Evolutionary conservation across 2,797 vertebrate genomes (phyloP), one percentile per base, ranked within the genome.

Genomic region (Cryptoblepharus egeriae): DNA sequence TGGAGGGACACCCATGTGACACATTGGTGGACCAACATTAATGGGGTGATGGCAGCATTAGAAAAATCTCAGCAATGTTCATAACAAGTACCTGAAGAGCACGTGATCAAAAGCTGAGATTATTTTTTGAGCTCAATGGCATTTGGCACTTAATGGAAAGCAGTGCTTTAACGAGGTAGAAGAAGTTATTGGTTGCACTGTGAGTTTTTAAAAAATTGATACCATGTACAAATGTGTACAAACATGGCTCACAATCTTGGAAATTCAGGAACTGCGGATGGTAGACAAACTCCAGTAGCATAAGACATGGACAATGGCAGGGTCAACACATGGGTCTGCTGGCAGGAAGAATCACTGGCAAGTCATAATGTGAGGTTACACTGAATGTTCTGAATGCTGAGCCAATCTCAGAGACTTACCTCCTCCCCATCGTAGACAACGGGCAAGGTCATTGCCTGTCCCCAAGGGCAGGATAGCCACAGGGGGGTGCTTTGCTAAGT

Each of bases 381-480:
- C 10, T 64, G 52, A 73, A 61, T 11, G 42, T 52, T 35, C 22
- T 5, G 13, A 80, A 68, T n/a, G 37, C 60, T 60, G 22, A 57
- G 0, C 5, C 0, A 60, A n/a, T 71, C 0, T 2, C 32, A 13
- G 0, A 8, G 61, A 68, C 97, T 97, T 93, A 99, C 98, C 98
- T 97, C 97, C 98, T 93, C 98, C 98, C 98, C 98, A 99, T 92
- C 97, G 97, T 84, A 99, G 96, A 90, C 98, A 99, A 77, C 98
- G 96, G 2, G 98, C 98, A 65, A 99, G 95, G 95, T 99, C 98
- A 2, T 99, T 99, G 77, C 98, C 98, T 0, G 98, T 99, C 68
- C 98, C 98, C 88, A 99, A 95, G 18, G 98, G 98, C 83, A 99
- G 96, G 82, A 99, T 96, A 0, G 98, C 98, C 83, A 99, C 97